Percentiles rank a stretch among this genome's conserved stretches.
Conservation (phyloP, 1,140 invertebrate species). For the Drosophila albomicans region DNA sequence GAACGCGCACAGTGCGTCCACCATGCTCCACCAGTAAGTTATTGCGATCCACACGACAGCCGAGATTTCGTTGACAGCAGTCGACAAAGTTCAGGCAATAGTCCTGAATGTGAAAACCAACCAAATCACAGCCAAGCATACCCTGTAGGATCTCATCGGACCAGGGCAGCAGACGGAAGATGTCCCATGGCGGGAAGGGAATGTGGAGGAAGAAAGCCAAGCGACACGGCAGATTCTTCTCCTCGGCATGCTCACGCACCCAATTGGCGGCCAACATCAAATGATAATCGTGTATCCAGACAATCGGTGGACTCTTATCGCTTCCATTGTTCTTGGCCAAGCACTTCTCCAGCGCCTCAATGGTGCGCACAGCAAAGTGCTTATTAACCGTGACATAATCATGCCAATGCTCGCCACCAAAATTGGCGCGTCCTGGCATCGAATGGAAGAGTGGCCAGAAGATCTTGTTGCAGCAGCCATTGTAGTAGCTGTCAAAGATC, state of each 20-base stretch:
- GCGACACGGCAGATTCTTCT: constrained; percentile 91
- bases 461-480: constrained; percentile 95
- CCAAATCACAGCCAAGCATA: constrained; percentile 95
- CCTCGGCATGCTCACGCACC: constrained; percentile 92
- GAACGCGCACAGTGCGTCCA: constrained; percentile 92
- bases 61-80: constrained; percentile 94
- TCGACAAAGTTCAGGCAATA: constrained; percentile 97
- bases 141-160: constrained; percentile 96
- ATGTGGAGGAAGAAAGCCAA: constrained; percentile 96
- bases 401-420: constrained; percentile 92
- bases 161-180: constrained; percentile 95
- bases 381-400: constrained; percentile 93
- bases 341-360: constrained; percentile 89
- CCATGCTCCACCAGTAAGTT: constrained; percentile 94
- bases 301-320: constrained; percentile 88
- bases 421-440: constrained; percentile 92
- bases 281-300: constrained; percentile 97
- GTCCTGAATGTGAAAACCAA: constrained; percentile 96
- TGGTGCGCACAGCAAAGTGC: constrained; percentile 92
- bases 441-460: constrained; percentile 97
- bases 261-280: constrained; percentile 95
- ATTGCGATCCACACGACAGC: constrained; percentile 94
- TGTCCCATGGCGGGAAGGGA: constrained; percentile 96
- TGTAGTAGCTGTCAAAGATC: constrained; percentile 94
- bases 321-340: constrained; percentile 86